These are phyloP conservation scores for Eulithis testata DNA, from an alignment of 2,888 invertebrate species.

Conservation along the genomic window DNA sequence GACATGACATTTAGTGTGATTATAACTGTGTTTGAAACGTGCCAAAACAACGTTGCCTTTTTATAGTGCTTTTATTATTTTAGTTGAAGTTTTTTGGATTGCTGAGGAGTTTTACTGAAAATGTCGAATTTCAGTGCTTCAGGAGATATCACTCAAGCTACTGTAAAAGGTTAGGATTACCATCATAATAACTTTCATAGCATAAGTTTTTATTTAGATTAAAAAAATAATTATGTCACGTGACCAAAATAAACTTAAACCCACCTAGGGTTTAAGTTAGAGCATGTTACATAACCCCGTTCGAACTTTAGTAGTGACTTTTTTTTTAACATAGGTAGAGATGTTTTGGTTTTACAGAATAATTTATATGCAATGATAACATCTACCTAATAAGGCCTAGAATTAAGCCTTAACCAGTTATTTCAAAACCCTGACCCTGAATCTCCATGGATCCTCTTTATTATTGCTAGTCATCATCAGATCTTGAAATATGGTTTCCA, in stretches of 20 bases:
- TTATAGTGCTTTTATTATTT: conserved; percentile 29
- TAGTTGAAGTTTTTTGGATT: conserved; percentile 51
- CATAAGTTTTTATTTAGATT: neutral
- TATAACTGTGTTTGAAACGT: conserved; percentile 66
- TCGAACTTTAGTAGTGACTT: neutral
- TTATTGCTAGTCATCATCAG: no score
- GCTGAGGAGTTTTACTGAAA: conserved; percentile 56
- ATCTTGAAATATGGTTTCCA: no score
- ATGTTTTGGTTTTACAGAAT: no score
- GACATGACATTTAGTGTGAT: conserved; percentile 44
- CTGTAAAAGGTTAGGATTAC: conserved; percentile 69
- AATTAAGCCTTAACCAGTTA: no score
- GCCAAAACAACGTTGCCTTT: conserved; percentile 51
- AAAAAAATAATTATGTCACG: neutral
- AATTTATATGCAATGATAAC: no score
- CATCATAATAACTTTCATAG: neutral
- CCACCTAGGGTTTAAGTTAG: no score
- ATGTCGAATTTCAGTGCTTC: conserved; percentile 71
- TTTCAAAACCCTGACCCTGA: no score
- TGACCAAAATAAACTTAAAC: conserved; percentile 2
- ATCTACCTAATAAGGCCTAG: no score
- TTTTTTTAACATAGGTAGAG: no score
- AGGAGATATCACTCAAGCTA: conserved; percentile 64
- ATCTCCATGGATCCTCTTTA: no score
- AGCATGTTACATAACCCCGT: conserved; percentile 16